These are phyloP conservation scores for Manis pentadactyla DNA, from an alignment of 2,797 vertebrate species.

Conservation along the genomic window DNA sequence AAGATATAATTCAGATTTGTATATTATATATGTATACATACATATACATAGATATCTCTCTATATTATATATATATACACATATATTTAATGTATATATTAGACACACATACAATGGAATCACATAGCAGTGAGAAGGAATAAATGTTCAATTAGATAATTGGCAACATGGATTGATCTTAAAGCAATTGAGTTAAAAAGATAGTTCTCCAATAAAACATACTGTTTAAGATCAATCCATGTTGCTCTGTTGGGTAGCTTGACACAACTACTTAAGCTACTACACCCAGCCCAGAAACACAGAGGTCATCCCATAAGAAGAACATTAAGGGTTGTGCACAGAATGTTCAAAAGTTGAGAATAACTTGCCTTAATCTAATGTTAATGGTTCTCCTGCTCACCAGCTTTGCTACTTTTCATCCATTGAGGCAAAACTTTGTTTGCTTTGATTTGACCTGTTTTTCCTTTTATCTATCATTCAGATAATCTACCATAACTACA, in stretches of 20 bases:
- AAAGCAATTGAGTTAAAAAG: neutral
- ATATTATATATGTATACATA: neutral
- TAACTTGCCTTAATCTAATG: rapidly evolving
- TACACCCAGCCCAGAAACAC: neutral
- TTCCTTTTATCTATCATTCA: neutral
- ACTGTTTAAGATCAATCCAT: neutral
- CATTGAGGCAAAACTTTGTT: neutral
- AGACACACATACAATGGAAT: neutral
- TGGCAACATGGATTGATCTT: neutral
- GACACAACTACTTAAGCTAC: neutral
- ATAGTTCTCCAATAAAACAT: neutral
- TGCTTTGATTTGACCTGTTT: neutral
- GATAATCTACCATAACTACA: neutral
- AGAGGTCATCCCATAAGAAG: neutral
- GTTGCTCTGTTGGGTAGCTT: neutral
- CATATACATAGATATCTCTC: neutral
- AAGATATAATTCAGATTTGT: neutral
- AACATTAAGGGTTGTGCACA: neutral
- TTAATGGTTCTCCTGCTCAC: neutral
- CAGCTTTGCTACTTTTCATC: neutral
- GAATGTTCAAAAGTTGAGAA: neutral
- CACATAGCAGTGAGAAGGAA: neutral
- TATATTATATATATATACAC: neutral
- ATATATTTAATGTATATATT: neutral
- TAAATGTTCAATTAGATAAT: neutral